phyloP scores from a whole-genome alignment of 2,888 invertebrate genomes.

The Cerceris ruficornis region DNA sequence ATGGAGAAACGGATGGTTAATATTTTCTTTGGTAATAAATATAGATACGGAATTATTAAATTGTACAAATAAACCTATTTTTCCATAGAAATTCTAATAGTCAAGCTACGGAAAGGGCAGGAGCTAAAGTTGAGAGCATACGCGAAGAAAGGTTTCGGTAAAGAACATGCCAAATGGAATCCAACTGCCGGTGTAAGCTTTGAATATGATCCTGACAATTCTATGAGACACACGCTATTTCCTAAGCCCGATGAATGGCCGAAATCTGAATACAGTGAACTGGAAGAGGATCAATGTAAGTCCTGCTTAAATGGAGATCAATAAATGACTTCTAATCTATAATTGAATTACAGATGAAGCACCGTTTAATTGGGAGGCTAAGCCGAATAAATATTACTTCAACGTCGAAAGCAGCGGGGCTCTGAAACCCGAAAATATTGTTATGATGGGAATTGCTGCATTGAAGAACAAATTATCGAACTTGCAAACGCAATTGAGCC shows the following conservation, averaged over 20 bases:
- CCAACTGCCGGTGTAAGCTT: constrained; percentile 99
- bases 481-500: constrained; percentile 95
- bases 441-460: constrained; percentile 95
- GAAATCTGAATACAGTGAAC: constrained; percentile 97
- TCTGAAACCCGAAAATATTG: constrained; percentile 97
- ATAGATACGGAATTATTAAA: background rate
- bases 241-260: constrained; percentile 99
- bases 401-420: constrained; percentile 98
- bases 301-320: constrained; percentile 28
- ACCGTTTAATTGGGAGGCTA: constrained; percentile 95
- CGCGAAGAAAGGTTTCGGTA: constrained; percentile 98
- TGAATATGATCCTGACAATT: constrained; percentile 99
- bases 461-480: constrained; percentile 98
- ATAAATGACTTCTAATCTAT: constrained; percentile 23
- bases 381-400: constrained; percentile 98
- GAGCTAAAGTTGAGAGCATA: constrained; percentile 97
- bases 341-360: constrained; percentile 88
- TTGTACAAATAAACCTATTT: constrained; percentile 71
- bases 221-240: constrained; percentile 96
- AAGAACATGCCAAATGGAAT: constrained; percentile 99
- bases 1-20: constrained; percentile 96
- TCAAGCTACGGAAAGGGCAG: constrained; percentile 91
- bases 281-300: constrained; percentile 94
- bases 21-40: constrained; percentile 33
- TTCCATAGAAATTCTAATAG: constrained; percentile 85